Percentiles rank a stretch among this genome's conserved stretches.
These are phyloP conservation scores for Trichacis sp. DNA, from an alignment of 2,888 invertebrate genomes.

Conservation along the genomic window DNA sequence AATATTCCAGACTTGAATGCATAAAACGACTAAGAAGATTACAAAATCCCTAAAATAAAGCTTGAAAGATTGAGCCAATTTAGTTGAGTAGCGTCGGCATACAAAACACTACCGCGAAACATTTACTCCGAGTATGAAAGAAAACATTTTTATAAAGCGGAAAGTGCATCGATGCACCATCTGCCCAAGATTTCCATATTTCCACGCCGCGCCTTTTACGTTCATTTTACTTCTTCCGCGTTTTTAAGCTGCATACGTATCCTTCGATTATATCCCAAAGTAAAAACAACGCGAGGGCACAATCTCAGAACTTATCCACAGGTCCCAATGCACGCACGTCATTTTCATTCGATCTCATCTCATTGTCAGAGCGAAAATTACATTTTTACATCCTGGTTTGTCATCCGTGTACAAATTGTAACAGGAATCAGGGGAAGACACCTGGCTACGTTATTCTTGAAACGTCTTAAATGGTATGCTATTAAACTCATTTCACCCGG, in stretches of 20 bases:
- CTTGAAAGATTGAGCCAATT: no score
- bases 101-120: background rate
- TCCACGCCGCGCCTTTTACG: conserved; percentile 26
- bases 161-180: conserved; percentile 28
- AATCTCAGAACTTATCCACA: no score
- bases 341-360: conserved; percentile 20
- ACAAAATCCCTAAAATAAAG: no score
- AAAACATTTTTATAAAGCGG: background rate
- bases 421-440: conserved; percentile 34
- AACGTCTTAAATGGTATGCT: conserved; percentile 27
- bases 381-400: conserved; percentile 17
- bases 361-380: conserved; percentile 20
- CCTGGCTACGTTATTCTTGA: conserved; percentile 32
- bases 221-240: conserved; percentile 34
- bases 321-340: no score
- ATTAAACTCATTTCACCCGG: conserved; percentile 35
- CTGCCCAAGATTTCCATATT: conserved; percentile 34
- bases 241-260: conserved; percentile 13
- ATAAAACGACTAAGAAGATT: no score
- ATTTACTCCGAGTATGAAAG: background rate
- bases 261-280: background rate
- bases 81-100: no score
- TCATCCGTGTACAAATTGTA: conserved; percentile 2
- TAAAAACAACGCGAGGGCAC: no score
- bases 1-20: no score